Evolutionary conservation across 2,113 vertebrate genomes (phyloP).

Genomic region (Smithornis capensis): DNA sequence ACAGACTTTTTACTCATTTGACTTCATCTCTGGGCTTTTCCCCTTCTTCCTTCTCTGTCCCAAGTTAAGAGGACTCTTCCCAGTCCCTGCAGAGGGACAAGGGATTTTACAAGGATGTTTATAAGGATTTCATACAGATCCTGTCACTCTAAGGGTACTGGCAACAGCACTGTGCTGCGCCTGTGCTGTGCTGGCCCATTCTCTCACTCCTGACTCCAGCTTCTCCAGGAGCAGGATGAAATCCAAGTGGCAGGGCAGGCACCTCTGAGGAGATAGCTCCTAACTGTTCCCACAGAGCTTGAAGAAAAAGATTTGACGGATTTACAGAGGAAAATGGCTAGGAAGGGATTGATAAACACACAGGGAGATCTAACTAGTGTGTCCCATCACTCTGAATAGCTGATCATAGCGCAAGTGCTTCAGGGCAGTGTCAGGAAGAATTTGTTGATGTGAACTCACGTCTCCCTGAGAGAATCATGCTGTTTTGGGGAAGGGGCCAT

Average conservation of each 20-base stretch:
- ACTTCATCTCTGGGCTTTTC: neutral
- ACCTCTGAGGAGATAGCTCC: conserved; percentile 59
- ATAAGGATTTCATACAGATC: too few species aligned
- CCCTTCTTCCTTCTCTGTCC: neutral
- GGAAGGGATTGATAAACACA: conserved; percentile 68
- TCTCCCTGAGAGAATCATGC: conserved; percentile 58
- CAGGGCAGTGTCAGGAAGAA: conserved; percentile 62
- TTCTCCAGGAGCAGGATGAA: neutral
- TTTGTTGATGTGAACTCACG: conserved; percentile 62
- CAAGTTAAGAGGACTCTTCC: neutral
- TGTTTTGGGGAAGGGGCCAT: conserved; percentile 29
- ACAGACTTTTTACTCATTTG: neutral
- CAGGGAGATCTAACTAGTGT: conserved; percentile 67
- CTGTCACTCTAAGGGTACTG: neutral
- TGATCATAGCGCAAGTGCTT: conserved; percentile 56
- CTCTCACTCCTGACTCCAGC: neutral
- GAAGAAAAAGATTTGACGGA: conserved; percentile 61
- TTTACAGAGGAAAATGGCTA: conserved; percentile 58
- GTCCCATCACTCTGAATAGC: conserved; percentile 68
- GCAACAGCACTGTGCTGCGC: neutral
- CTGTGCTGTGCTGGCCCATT: neutral
- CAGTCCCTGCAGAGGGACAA: neutral
- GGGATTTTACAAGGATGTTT: neutral
- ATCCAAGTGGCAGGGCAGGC: conserved; percentile 55
- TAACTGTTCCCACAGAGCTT: conserved; percentile 45